Evolutionary conservation across 2,113 vertebrate genomes (phyloP).

Genomic region (Naja naja): DNA sequence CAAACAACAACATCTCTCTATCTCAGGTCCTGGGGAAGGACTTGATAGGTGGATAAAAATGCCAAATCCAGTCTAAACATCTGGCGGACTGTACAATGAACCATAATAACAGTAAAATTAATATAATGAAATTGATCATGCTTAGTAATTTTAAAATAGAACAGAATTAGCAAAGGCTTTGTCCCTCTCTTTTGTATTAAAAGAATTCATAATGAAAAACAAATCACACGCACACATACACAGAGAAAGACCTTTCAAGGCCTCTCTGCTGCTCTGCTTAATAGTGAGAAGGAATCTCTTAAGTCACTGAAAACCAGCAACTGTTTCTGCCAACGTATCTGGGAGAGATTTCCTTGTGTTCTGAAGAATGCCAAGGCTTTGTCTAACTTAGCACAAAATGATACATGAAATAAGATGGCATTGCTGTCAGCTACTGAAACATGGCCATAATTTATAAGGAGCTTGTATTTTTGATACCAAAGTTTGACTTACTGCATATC

Average conservation of each 20-base stretch:
- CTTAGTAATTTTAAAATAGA: neutral
- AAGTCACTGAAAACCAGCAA: slow-evolving; percentile 10
- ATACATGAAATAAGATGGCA: slow-evolving; percentile 20
- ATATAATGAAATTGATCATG: neutral
- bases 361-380: slow-evolving; percentile 21
- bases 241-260: slow-evolving; percentile 17
- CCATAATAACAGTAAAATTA: neutral
- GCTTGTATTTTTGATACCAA: neutral
- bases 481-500: neutral
- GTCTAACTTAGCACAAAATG: neutral
- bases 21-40: neutral
- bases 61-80: neutral
- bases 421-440: neutral
- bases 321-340: neutral
- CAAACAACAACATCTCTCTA: neutral
- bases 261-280: slow-evolving; percentile 15
- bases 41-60: neutral
- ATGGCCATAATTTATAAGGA: neutral
- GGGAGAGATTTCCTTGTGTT: neutral
- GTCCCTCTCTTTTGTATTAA: slow-evolving; percentile 35
- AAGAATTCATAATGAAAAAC: slow-evolving; percentile 35
- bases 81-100: neutral
- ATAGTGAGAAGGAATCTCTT: slow-evolving; percentile 5
- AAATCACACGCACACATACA: neutral
- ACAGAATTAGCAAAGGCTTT: neutral